phyloP scores from a whole-genome alignment of 2,888 invertebrate species.

The Strigamia transsilvanica region DNA sequence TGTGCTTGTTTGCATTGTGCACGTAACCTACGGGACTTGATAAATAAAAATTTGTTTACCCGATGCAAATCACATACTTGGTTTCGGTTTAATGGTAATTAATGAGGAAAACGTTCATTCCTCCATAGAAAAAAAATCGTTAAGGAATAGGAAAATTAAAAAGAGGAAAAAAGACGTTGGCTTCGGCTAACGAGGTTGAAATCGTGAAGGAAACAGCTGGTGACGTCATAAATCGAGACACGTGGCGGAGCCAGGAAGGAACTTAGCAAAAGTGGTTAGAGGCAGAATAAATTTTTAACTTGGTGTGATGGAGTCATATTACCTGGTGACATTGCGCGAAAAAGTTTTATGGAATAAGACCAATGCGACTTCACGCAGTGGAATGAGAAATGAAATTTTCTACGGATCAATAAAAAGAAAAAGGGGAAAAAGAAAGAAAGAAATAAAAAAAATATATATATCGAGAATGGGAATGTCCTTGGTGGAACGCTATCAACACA shows the following conservation, averaged over 20 bases:
- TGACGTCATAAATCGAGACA: constrained; percentile 43
- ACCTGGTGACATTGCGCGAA: constrained; percentile 42
- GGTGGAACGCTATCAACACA: constrained; percentile 35
- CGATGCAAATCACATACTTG: not conserved
- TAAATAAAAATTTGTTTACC: constrained; percentile 30
- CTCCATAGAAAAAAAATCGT: not conserved
- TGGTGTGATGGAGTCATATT: constrained; percentile 27
- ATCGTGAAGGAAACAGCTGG: constrained; percentile 25
- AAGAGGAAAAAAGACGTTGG: not conserved
- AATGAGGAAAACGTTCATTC: not conserved
- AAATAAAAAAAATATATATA: not conserved
- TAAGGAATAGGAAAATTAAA: constrained; percentile 17
- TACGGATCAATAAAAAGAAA: constrained; percentile 21
- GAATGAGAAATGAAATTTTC: constrained; percentile 45
- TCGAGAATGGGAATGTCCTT: constrained; percentile 4
- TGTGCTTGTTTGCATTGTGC: constrained; percentile 15
- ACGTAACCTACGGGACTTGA: not conserved
- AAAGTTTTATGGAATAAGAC: constrained; percentile 42
- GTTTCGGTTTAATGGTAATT: constrained; percentile 29
- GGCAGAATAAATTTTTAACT: constrained; percentile 33
- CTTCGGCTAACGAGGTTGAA: constrained; percentile 24
- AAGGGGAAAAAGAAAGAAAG: not conserved
- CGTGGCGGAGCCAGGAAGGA: constrained; percentile 3
- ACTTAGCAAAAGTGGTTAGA: constrained; percentile 28
- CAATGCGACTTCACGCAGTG: constrained; percentile 9